phyloP scores from a whole-genome alignment of 2,113 vertebrate species.

The Mirza zaza region DNA sequence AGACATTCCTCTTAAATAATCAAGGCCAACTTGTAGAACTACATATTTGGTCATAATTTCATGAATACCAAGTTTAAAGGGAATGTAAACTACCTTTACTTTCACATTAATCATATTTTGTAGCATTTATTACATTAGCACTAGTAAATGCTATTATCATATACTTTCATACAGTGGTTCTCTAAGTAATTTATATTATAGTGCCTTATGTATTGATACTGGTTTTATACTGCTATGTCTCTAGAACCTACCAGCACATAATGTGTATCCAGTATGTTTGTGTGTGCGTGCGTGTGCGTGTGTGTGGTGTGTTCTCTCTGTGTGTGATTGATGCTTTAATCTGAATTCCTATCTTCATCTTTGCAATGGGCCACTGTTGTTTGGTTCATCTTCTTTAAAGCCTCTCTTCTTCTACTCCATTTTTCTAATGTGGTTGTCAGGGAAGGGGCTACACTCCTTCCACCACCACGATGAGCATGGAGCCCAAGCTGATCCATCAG shows the following conservation, averaged over 20 bases:
- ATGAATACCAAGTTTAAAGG: background rate
- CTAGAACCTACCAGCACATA: background rate
- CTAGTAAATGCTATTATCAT: background rate
- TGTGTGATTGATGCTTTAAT: background rate
- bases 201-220: background rate
- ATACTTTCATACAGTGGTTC: background rate
- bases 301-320: background rate
- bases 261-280: background rate
- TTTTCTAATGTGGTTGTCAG: background rate
- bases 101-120: background rate
- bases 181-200: background rate
- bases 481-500: background rate
- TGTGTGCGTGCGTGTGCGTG: background rate
- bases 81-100: background rate
- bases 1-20: background rate
- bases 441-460: background rate
- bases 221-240: background rate
- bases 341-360: background rate
- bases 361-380: background rate
- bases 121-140: background rate
- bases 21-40: background rate
- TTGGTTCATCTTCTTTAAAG: background rate
- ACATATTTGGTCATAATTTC: background rate
- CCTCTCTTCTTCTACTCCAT: rapidly evolving
- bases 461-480: background rate